phyloP scores from a whole-genome alignment of 2,888 invertebrate species.

The Chydorus sphaericus region DNA sequence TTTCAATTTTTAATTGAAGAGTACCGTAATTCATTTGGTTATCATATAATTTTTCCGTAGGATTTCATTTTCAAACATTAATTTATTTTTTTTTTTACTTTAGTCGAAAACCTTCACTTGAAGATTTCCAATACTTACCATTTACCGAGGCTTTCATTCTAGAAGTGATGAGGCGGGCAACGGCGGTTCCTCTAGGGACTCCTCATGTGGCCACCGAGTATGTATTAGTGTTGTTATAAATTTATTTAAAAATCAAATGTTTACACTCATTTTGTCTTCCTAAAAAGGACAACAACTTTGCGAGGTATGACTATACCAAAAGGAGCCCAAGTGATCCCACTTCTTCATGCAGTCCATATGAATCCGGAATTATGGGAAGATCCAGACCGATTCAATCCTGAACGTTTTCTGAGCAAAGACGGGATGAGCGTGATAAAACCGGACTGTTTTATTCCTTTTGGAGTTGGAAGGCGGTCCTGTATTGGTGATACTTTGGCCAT shows the following conservation, averaged over 20 bases:
- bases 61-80: too few relatives aligned
- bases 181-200: constrained; percentile 79
- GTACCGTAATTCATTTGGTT: too few relatives aligned
- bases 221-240: too few relatives aligned
- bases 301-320: constrained; percentile 80
- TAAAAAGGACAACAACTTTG: constrained; percentile 64
- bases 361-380: constrained; percentile 74
- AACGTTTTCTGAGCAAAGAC: constrained; percentile 61
- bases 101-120: constrained; percentile 61
- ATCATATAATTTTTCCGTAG: too few relatives aligned
- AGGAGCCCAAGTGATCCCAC: constrained; percentile 68
- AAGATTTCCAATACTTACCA: constrained; percentile 67
- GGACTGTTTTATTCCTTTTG: constrained; percentile 81
- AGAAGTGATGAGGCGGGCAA: constrained; percentile 70
- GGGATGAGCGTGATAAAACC: constrained; percentile 72
- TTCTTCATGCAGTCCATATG: constrained; percentile 81
- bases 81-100: too few relatives aligned
- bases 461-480: constrained; percentile 73
- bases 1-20: too few relatives aligned
- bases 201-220: constrained; percentile 76
- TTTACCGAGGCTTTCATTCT: constrained; percentile 74
- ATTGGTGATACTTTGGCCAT: constrained; percentile 73
- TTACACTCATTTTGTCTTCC: too few relatives aligned
- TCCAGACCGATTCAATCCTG: constrained; percentile 68
- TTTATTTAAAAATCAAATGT: too few relatives aligned